Conservation (phyloP, 30 jellyfish, hydroid and myxozoan genomes). For the Catostylus mosaicus region DNA sequence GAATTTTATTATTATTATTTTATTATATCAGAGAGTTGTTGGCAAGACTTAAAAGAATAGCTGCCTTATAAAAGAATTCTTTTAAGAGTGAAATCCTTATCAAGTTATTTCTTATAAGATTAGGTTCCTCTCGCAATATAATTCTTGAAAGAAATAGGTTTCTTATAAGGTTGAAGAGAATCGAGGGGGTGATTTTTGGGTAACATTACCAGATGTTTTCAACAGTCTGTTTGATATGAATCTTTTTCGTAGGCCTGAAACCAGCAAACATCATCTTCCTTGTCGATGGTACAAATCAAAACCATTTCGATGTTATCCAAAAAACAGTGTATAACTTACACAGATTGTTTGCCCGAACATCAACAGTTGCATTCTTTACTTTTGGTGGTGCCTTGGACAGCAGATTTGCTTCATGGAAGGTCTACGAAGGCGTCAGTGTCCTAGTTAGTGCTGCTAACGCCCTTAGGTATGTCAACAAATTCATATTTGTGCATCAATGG, state of each 20-base stretch:
- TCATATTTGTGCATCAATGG: too few relatives aligned
- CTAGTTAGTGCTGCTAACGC: constrained; percentile 34
- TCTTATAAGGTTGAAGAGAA: too few relatives aligned
- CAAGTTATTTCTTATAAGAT: too few relatives aligned
- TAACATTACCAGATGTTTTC: too few relatives aligned
- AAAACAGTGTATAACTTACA: constrained; percentile 79
- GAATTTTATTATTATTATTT: too few relatives aligned
- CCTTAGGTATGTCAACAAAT: constrained; percentile 20
- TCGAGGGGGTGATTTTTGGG: too few relatives aligned
- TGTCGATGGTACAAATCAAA: constrained; percentile 92
- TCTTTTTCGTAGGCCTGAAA: constrained; percentile 66
- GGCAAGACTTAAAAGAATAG: too few relatives aligned
- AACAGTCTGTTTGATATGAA: not conserved
- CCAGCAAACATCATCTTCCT: constrained; percentile 83
- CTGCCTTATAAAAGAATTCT: too few relatives aligned
- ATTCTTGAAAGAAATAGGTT: too few relatives aligned
- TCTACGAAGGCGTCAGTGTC: constrained; percentile 49
- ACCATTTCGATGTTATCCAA: constrained; percentile 86
- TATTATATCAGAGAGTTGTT: too few relatives aligned
- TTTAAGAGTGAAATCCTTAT: too few relatives aligned
- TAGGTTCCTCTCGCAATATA: too few relatives aligned
- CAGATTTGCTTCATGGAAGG: constrained; percentile 67
- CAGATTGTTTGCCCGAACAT: constrained; percentile 67
- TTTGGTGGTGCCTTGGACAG: constrained; percentile 88
- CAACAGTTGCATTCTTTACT: constrained; percentile 81